Conservation (phyloP, 2,888 invertebrate genomes). For the Limnephilus rhombicus region DNA sequence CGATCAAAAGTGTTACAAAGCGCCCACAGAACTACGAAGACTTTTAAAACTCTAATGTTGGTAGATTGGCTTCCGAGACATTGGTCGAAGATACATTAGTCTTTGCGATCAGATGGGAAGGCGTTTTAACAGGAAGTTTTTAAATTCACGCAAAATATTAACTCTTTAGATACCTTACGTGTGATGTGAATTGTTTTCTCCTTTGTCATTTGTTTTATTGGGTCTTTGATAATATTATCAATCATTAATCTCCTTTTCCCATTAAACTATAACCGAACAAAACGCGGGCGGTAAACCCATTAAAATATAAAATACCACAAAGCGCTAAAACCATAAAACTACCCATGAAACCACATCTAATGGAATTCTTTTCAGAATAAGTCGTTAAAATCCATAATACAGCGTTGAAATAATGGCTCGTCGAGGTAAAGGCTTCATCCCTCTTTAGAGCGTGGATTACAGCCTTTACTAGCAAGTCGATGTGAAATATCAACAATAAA, state of each 20-base stretch:
- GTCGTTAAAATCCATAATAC: slow-evolving; percentile 1
- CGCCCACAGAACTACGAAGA: no score
- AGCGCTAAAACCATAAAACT: background rate
- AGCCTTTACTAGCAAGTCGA: background rate
- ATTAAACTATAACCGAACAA: background rate
- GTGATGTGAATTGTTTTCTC: no score
- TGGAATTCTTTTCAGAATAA: slow-evolving; percentile 1
- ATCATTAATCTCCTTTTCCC: background rate
- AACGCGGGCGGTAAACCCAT: background rate
- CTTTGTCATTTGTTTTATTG: background rate
- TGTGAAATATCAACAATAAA: slow-evolving; percentile 36
- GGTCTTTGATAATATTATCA: background rate
- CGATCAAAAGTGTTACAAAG: no score
- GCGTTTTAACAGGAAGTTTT: no score
- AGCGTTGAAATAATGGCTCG: background rate
- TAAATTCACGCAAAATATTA: no score
- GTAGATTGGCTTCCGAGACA: no score
- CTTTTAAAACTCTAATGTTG: no score
- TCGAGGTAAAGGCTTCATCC: background rate
- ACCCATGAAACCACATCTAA: background rate
- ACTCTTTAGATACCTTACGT: no score
- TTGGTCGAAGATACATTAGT: background rate
- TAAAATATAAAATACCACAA: background rate
- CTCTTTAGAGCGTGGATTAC: background rate
- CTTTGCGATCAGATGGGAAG: background rate